Percentiles rank a stretch among this genome's conserved stretches.
Evolutionary conservation across 2,888 invertebrate genomes (phyloP).

Genomic region (Autographa gamma): DNA sequence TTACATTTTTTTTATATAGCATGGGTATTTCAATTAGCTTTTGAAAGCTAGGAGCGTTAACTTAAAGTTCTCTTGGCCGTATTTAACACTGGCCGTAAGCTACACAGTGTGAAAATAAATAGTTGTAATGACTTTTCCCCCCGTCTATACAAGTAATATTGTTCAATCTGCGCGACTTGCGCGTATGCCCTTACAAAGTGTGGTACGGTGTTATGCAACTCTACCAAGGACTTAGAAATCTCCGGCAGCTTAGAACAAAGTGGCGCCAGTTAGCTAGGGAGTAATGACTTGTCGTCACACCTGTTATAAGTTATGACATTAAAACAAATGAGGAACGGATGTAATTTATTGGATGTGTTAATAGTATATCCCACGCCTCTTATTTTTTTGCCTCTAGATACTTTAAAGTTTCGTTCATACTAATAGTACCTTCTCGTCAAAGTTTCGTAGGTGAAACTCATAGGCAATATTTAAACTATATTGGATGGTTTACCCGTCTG

Average conservation of each 20-base stretch:
- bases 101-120: neutral
- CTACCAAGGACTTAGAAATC: slow-evolving; percentile 65
- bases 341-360: neutral
- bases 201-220: slow-evolving; percentile 55
- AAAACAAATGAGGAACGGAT: neutral
- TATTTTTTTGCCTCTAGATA: too few species aligned
- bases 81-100: neutral
- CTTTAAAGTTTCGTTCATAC: too few species aligned
- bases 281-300: slow-evolving; percentile 44
- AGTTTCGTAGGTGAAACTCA: too few species aligned
- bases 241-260: slow-evolving; percentile 27
- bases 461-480: too few species aligned
- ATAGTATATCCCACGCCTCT: too few species aligned
- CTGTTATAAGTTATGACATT: neutral
- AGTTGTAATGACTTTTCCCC: slow-evolving; percentile 29
- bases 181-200: slow-evolving; percentile 46
- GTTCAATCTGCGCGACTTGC: slow-evolving; percentile 45
- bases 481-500: too few species aligned
- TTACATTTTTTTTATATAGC: too few species aligned
- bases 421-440: too few species aligned
- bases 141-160: slow-evolving; percentile 41
- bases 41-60: too few species aligned
- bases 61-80: too few species aligned
- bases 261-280: slow-evolving; percentile 23
- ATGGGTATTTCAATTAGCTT: too few species aligned